Percentiles rank a stretch among this genome's conserved stretches.
phyloP scores from a whole-genome alignment of 2,888 invertebrate genomes.

The Uloborus plumipes region DNA sequence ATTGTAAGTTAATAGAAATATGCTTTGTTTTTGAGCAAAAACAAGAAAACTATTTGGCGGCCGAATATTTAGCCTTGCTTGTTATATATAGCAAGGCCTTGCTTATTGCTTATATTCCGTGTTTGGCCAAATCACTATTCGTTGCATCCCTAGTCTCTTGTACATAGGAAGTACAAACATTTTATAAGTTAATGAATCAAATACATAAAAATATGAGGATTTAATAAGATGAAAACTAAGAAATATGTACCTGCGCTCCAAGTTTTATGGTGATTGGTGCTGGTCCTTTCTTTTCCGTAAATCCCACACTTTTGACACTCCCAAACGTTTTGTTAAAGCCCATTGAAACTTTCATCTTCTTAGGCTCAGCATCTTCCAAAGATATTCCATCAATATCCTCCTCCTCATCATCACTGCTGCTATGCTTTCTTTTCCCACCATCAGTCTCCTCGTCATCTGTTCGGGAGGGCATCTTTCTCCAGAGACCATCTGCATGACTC shows the following conservation, averaged over 20 bases:
- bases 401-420: conserved; percentile 25
- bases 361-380: conserved; percentile 35
- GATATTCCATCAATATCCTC: conserved; percentile 43
- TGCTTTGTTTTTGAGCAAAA: too few species aligned
- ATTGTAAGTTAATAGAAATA: too few species aligned
- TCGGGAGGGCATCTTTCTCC: conserved; percentile 3
- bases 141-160: too few species aligned
- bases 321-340: conserved; percentile 62
- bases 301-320: conserved; percentile 29
- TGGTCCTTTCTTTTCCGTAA: conserved; percentile 52
- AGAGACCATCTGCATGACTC: conserved; percentile 40
- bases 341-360: conserved; percentile 55
- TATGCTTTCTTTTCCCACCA: conserved; percentile 46
- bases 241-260: conserved; percentile 54
- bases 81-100: too few species aligned
- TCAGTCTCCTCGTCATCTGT: conserved; percentile 12
- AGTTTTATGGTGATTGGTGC: conserved; percentile 62
- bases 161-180: too few species aligned
- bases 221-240: background rate
- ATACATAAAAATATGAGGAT: background rate
- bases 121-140: too few species aligned
- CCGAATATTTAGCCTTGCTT: too few species aligned
- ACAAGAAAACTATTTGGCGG: too few species aligned
- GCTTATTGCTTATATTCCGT: too few species aligned
- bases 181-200: background rate